Evolutionary conservation across 1,140 invertebrate species (phyloP).

Genomic region (Dermatophagoides farinae): DNA sequence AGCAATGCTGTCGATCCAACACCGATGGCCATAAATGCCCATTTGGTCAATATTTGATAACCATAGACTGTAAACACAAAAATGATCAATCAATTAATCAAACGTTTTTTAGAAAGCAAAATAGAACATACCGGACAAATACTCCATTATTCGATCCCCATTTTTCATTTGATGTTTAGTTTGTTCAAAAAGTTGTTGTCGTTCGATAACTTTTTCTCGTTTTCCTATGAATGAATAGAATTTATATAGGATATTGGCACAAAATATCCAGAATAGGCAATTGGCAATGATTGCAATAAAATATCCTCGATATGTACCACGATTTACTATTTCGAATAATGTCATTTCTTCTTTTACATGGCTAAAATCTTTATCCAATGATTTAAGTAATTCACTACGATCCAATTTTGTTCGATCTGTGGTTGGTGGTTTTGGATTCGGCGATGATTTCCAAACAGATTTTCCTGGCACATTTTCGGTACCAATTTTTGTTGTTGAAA

Average conservation of each 20-base stretch:
- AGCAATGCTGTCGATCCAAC: neutral
- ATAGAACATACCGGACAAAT: neutral
- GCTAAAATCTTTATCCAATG: neutral
- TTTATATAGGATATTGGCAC: neutral
- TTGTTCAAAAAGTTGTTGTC: neutral
- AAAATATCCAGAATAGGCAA: neutral
- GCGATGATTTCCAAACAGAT: too few relatives aligned
- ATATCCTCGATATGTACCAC: neutral
- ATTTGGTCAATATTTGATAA: neutral
- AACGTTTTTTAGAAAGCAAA: neutral
- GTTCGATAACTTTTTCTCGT: neutral
- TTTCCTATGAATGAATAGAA: neutral
- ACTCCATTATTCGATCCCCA: neutral
- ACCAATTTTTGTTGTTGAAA: too few relatives aligned
- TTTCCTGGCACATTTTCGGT: too few relatives aligned
- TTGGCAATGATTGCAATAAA: neutral
- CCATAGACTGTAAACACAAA: neutral
- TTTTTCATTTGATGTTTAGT: neutral
- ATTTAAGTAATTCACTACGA: too few relatives aligned
- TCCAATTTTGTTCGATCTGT: too few relatives aligned
- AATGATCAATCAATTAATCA: neutral
- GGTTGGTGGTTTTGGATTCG: too few relatives aligned
- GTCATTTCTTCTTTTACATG: neutral
- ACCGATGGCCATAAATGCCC: neutral
- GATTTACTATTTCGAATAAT: neutral